Evolutionary conservation across 2,113 vertebrate genomes (phyloP), one percentile per base, ranked within the genome.

Genomic region (Xyliphius kryptos): DNA sequence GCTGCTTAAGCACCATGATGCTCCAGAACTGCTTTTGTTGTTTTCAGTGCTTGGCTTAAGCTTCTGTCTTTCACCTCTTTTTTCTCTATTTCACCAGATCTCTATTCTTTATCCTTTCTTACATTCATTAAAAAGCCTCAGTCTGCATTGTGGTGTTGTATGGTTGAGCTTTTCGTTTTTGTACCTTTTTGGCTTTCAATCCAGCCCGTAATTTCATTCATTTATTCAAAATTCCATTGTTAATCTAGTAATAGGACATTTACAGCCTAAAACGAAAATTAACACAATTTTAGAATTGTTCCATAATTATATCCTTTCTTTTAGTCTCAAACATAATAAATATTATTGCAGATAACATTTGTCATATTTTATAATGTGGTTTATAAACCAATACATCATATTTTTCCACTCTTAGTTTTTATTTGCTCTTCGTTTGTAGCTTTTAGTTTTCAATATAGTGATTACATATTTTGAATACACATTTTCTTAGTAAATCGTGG

Each of bases 11-110:
- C 70, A 63, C 71, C 43, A 73, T 70, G 77, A 79, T 74, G 77
- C 63, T 64, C 67, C 56, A 76, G 71, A 75, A 79, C 79, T 79
- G 81, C 80, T 83, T 74, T 77, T 84, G 80, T 80, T 79, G 76
- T 72, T 69, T 76, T 78, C 74, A 58, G 76, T 76, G 82, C 70
- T 75, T 77, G 69, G 73, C 74, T 77, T 66, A 72, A 73, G 74
- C 76, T 72, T 41, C 13, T 60, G 40, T 63, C 55, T 19, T 46
- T 72, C 71, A 58, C 55, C 20, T 47, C 57, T 51, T 60, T 14
- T 54, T 54, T 62, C 47, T 8, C 17, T 48, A 14, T 69, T 52
- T 51, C 38, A 22, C 50, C 49, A 66, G 67, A 56, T 71, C 37
- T 41, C 62, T 67, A 48, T n/a, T 37, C 36, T 37, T 37, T 40